These are phyloP conservation scores for Pasiphila rectangulata DNA, from an alignment of 2,888 invertebrate genomes.

Conservation along the genomic window DNA sequence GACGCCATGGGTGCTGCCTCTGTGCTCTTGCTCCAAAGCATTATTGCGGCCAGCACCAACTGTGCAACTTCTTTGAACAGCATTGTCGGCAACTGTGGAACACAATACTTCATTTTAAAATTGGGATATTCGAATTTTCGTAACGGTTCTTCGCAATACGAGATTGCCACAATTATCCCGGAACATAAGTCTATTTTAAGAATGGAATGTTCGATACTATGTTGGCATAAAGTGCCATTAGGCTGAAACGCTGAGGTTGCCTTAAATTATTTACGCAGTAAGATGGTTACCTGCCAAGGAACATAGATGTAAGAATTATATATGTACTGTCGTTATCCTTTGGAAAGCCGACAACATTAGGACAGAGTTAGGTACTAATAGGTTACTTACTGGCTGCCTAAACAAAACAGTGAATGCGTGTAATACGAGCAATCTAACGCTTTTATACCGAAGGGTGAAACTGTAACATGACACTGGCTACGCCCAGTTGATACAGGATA, in stretches of 20 bases:
- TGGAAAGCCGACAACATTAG: not conserved
- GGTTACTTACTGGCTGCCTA: constrained; percentile 7
- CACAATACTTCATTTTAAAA: not conserved
- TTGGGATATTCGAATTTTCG: too few species aligned
- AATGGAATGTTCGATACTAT: too few species aligned
- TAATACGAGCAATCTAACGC: constrained; percentile 58
- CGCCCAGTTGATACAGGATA: constrained; percentile 59
- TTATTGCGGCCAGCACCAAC: constrained; percentile 52
- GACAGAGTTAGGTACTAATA: too few species aligned
- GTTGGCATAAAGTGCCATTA: too few species aligned
- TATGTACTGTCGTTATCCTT: not conserved
- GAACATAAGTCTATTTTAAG: too few species aligned
- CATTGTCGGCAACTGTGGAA: constrained; percentile 46
- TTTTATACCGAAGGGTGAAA: constrained; percentile 73
- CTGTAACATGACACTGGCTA: constrained; percentile 62
- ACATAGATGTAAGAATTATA: not conserved
- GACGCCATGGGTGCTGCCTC: constrained; percentile 53
- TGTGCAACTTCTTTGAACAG: constrained; percentile 54
- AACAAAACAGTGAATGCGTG: constrained; percentile 47
- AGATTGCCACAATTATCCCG: too few species aligned
- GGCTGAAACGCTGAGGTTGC: too few species aligned
- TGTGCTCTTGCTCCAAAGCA: constrained; percentile 49
- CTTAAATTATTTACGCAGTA: not conserved
- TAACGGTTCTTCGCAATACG: too few species aligned
- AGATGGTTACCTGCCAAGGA: not conserved